These are phyloP conservation scores for Colossoma macropomum DNA, from an alignment of 2,113 vertebrate genomes.

Conservation along the genomic window DNA sequence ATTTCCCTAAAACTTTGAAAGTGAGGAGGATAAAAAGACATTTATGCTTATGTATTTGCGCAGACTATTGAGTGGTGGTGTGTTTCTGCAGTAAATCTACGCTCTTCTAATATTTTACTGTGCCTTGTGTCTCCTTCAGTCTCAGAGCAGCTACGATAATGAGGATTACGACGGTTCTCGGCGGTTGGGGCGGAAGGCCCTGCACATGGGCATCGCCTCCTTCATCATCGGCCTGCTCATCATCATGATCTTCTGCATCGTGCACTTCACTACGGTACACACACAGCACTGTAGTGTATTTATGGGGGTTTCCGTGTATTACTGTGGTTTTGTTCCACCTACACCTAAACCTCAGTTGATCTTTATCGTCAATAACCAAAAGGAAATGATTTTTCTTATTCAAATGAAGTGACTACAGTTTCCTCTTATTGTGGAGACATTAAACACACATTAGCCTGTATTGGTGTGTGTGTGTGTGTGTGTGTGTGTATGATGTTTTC, in stretches of 20 bases:
- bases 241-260: conserved; percentile 75
- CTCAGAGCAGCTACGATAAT: conserved; percentile 86
- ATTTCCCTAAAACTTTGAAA: no score
- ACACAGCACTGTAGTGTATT: conserved; percentile 10
- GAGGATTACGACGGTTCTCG: conserved; percentile 84
- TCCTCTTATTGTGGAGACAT: background rate
- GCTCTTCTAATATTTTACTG: no score
- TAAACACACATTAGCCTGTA: background rate
- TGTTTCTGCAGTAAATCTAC: no score
- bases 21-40: no score
- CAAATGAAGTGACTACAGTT: background rate
- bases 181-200: conserved; percentile 82
- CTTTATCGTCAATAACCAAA: background rate
- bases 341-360: background rate
- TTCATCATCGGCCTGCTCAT: conserved; percentile 84
- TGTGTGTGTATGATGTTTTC: no score
- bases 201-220: conserved; percentile 84
- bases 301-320: background rate
- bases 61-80: no score
- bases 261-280: conserved; percentile 85
- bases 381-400: background rate
- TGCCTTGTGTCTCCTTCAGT: conserved; percentile 72
- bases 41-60: no score
- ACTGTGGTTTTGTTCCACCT: background rate
- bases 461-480: no score